Base-by-base conservation (phyloP, 1,140 invertebrate genomes). In the Drosophila auraria region DNA sequence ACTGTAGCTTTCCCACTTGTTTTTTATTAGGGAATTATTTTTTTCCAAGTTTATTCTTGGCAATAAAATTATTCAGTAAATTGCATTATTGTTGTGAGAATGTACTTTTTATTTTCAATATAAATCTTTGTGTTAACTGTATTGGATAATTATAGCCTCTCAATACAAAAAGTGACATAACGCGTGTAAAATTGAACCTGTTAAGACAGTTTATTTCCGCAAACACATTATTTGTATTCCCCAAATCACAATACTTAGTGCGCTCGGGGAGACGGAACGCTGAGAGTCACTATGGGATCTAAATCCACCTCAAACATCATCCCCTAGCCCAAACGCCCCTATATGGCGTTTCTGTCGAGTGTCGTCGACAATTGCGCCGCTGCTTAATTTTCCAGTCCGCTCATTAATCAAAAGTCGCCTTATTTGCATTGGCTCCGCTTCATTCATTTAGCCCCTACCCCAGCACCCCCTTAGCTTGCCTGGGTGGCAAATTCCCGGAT, bases 361-460 rank as follows among this genome's bases (percentile, higher is more conserved):
- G 63, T 71, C 68, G 45, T 47, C 20, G 56, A 49, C 25, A 33
- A 20, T 79, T 49, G 50, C 42, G 47, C 53, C 56, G 40, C 59
- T 84, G 60, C 84, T 81, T 78, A 73, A 82, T 87, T 82, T 86
- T 73, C 66, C 63, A 53, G 44, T 14, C 45, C 38, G 49, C 42
- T 81, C 82, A 86, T 82, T 86, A 86, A 87, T 87, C 75, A 82
- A 79, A 82, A 56, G 65, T 73, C 82, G 68, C 59, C 77, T 69
- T 79, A 65, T 84, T 84, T 78, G 61, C 73, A 78, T 80, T 75
- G 71, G 54, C 42, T 44, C 30, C 68, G 63, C 30, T 45, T 62
- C 57, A 40, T 59, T 42, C 77, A 56, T 69, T 47, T 45, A 33
- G 23, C 12, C 38, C 27, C 47, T 59, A 25, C 49, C 30, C 49